Percentiles rank a stretch among this genome's conserved stretches.
Evolutionary conservation across 2,797 vertebrate species (phyloP).

Genomic region (Malurus splendens): DNA sequence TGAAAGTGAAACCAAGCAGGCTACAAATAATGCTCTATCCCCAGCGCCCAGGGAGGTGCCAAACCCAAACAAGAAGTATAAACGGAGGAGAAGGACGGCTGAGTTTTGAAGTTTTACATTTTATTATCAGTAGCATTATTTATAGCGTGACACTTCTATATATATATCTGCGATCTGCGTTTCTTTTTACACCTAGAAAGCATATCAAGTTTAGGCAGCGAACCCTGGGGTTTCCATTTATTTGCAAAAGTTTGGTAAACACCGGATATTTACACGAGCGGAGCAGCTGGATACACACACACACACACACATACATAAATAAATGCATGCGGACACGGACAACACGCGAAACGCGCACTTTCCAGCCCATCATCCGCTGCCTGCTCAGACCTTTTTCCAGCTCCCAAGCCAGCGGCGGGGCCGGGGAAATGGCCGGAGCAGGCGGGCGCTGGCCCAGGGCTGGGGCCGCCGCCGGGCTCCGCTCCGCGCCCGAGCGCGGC

Average conservation of each 20-base stretch:
- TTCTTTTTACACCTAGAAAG: neutral
- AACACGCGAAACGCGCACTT: neutral
- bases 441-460: neutral
- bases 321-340: neutral
- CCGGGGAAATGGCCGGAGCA: neutral
- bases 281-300: neutral
- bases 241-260: constrained; percentile 5
- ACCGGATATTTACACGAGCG: neutral
- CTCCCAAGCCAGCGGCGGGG: neutral
- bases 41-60: neutral
- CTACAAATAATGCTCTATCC: constrained; percentile 15
- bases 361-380: neutral
- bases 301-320: neutral
- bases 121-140: constrained; percentile 29
- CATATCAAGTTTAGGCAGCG: neutral
- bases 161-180: neutral
- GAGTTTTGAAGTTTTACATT: constrained; percentile 25
- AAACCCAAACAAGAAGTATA: neutral
- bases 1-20: constrained; percentile 56
- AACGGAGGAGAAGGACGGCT: neutral
- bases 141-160: constrained; percentile 6
- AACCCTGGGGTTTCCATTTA: neutral
- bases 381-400: neutral
- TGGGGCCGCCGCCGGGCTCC: neutral
- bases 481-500: neutral